Base-by-base conservation (phyloP, 2,888 invertebrate genomes). In the Pyrrhia umbra region DNA sequence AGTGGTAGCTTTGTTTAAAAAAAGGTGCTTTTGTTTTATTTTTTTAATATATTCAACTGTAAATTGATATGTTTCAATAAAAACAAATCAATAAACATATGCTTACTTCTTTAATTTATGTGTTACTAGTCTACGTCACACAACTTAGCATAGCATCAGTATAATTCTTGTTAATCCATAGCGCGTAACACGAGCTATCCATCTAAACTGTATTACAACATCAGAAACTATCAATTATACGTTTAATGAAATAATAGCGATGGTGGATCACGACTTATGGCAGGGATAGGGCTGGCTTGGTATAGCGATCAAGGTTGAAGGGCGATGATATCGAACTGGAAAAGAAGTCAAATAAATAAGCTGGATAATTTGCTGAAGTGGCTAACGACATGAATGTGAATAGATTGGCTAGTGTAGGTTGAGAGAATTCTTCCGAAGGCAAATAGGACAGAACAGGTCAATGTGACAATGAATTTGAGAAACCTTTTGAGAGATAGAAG, bases 161-260 rank as follows among this genome's bases (percentile, higher is more conserved):
- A 55, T 56, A 30, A 20, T 45, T 43, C 20, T 47, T 58, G 46
- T 63, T 51, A 46, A 25, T 55, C 25, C 84, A 82, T 86, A 85
- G 86, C 88, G 87, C 88, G 84, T 90, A 88, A 90, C 90, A 90
- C 87, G 88, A 90, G 88, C 91, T 84, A 92, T 93, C 89, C 90
- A 92, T 93, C 90, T 90, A 85, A 86, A 82, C 68, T 82, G 83
- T 84, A 88, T 90, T 92, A 89, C 91, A 90, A 87, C 87, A 89
- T 80, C 85, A 85, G 84, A 87, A 87, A 87, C 92, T 89, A 92
- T 93, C 90, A 93, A 92, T 93, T 93, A 93, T 92, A 83, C 80
- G 75, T 88, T 85, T 90, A 92, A 91, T 91, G 91, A 91, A 92
- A 92, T 92, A 91, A 92, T 92, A 86, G 87, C 85, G 74, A 80